phyloP scores from a whole-genome alignment of 1,140 invertebrate species.

The Tetramorium alpestre region DNA sequence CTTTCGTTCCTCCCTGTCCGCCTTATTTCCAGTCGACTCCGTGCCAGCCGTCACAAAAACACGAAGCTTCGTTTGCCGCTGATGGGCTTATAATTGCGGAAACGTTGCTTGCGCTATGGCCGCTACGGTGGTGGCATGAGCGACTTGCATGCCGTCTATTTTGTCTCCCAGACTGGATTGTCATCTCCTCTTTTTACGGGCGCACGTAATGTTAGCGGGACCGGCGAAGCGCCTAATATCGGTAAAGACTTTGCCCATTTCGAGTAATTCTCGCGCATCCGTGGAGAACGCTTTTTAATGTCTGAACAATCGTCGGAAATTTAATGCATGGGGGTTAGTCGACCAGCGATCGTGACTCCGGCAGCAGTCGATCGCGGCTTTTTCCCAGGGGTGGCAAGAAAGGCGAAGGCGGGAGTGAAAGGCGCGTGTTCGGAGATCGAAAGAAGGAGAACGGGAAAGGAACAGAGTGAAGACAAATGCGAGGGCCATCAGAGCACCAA shows the following conservation, averaged over 20 bases:
- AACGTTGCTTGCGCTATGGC: conserved; percentile 68
- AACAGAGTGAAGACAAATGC: conserved; percentile 83
- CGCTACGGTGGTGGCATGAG: conserved; percentile 18
- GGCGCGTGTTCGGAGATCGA: conserved; percentile 62
- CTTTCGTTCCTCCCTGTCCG: conserved; percentile 38
- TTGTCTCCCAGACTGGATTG: conserved; percentile 41
- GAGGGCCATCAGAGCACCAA: conserved; percentile 80
- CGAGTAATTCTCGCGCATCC: conserved; percentile 1
- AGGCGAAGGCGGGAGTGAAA: conserved; percentile 35
- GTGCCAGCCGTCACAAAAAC: conserved; percentile 74
- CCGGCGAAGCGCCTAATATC: conserved; percentile 16
- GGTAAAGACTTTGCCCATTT: conserved; percentile 10
- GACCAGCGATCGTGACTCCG: conserved; percentile 28
- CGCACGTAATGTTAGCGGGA: conserved; percentile 50
- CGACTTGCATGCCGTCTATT: conserved; percentile 49
- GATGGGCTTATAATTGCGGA: conserved; percentile 83
- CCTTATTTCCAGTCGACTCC: conserved; percentile 53
- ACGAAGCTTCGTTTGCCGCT: conserved; percentile 74
- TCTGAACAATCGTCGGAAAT: conserved; percentile 29
- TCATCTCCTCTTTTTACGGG: conserved; percentile 37
- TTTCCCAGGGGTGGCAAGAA: conserved; percentile 36
- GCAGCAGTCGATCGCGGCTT: conserved; percentile 44
- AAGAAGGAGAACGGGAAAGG: conserved; percentile 60
- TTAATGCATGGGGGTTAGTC: conserved; percentile 37
- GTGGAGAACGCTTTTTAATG: conserved; percentile 46